Evolutionary conservation across 2,797 vertebrate species (phyloP).

Genomic region (Chaetodon trifasciatus): DNA sequence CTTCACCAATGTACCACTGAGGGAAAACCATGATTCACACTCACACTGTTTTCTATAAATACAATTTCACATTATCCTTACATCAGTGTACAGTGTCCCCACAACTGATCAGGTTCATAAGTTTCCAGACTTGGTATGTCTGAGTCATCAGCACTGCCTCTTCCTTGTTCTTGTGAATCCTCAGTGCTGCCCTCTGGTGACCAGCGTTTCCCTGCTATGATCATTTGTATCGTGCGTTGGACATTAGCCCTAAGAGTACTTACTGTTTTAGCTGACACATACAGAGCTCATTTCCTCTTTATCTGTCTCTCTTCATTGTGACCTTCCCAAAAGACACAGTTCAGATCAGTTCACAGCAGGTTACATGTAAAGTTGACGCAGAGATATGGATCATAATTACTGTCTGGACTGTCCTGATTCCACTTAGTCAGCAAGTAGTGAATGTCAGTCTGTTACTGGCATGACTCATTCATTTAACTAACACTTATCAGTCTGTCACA

Average conservation of each 20-base stretch:
- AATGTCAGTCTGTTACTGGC: slow-evolving; percentile 20
- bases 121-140: slow-evolving; percentile 43
- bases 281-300: slow-evolving; percentile 55
- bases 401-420: slow-evolving; percentile 26
- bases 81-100: slow-evolving; percentile 28
- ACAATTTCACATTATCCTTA: not conserved
- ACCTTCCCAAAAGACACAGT: slow-evolving; percentile 28
- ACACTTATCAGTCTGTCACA: slow-evolving; percentile 25
- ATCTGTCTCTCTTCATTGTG: slow-evolving; percentile 31
- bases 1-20: not conserved
- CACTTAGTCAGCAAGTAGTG: not conserved
- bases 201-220: not conserved
- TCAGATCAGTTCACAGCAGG: slow-evolving; percentile 15
- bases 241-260: slow-evolving; percentile 4
- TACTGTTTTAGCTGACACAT: slow-evolving; percentile 34
- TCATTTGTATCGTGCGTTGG: not conserved
- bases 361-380: slow-evolving; percentile 44
- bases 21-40: slow-evolving; percentile 14
- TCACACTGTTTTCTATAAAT: slow-evolving; percentile 16
- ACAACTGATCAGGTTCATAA: slow-evolving; percentile 21
- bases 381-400: slow-evolving; percentile 53
- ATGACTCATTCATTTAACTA: slow-evolving; percentile 53
- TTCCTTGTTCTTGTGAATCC: slow-evolving; percentile 57
- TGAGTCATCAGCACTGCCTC: slow-evolving; percentile 57
- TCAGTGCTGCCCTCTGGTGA: slow-evolving; percentile 62